Evolutionary conservation across 1,140 invertebrate genomes (phyloP), one percentile per base, ranked within the genome.

Genomic region (Archegozetes longisetosus): DNA sequence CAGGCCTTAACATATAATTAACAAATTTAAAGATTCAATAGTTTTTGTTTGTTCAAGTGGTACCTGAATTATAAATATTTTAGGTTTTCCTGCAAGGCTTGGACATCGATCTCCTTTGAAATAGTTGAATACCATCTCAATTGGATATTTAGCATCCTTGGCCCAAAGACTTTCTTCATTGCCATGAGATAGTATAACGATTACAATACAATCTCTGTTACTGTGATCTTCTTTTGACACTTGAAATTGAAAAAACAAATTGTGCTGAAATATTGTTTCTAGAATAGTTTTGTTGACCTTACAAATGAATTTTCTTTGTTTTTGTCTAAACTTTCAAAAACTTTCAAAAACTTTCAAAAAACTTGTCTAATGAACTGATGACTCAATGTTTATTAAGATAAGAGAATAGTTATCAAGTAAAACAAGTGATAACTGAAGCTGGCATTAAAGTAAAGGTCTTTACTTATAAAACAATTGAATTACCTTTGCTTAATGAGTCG

Each of bases 11-110:
- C 6, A 40, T 40, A 40, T 40, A 9, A 40, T 40, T 40, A 40
- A 40, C 17, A 40, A 9, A 40, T 9, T n/a, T 40, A 40, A 17
- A 17, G 32, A 9, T 40, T 40, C 32, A 40, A 40, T 40, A 40
- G 17, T 9, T 40, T 40, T 40, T 40, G 6, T 9, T 40, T 9
- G 6, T 40, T 40, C 6, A 9, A 40, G 6, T 9, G 32, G 6
- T 40, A 40, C 88, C 78, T 93, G 88, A 65, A 93, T 84, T 65
- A 93, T 90, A 70, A 92, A 92, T 50, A 93, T 61, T 71, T 93
- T 93, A 13, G 89, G 89, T 73, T 93, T 93, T 17, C 91, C 90
- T 65, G 86, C 86, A 46, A 97, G 74, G 55, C 82, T 78, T 24
- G 82, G 82, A 68, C 90, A 94, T 62, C 80, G 83, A 69, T 91